A percentile compares a stretch with the other conserved stretches of the same genome.
Conservation (phyloP, 2,888 invertebrate genomes). For the Xestobium rufovillosum region DNA sequence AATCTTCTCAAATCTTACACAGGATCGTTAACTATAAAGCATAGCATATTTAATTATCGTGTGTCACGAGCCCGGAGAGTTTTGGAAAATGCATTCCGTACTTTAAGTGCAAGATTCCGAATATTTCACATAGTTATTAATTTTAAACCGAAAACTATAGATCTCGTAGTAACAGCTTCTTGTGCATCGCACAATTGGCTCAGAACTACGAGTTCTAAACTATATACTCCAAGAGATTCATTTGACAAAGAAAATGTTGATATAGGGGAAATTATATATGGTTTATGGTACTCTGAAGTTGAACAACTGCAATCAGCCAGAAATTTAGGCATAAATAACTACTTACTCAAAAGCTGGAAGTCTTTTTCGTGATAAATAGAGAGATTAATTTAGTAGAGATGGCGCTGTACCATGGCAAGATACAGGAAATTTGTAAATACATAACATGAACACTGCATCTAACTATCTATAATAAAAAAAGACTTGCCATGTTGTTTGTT, state of each 20-base stretch:
- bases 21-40: not conserved
- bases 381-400: conserved; percentile 12
- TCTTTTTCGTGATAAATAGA: conserved; percentile 12
- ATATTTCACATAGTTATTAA: not conserved
- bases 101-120: conserved; percentile 3
- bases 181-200: conserved; percentile 3
- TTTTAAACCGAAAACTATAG: not conserved
- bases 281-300: conserved; percentile 10
- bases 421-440: conserved; percentile 14
- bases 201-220: conserved; percentile 2
- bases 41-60: not conserved
- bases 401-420: conserved; percentile 23
- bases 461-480: conserved; percentile 12
- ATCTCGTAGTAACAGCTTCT: conserved; percentile 1
- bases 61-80: not conserved
- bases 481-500: conserved; percentile 7
- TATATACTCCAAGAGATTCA: conserved; percentile 13
- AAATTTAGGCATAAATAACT: conserved; percentile 13
- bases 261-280: conserved; percentile 11
- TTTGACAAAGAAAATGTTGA: conserved; percentile 18
- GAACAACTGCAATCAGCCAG: conserved; percentile 9
- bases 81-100: not conserved
- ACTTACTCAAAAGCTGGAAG: conserved; percentile 15
- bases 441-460: conserved; percentile 17
- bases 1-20: conserved; percentile 9